phyloP scores from a whole-genome alignment of 2,113 vertebrate species.

The Helogale parvula region DNA sequence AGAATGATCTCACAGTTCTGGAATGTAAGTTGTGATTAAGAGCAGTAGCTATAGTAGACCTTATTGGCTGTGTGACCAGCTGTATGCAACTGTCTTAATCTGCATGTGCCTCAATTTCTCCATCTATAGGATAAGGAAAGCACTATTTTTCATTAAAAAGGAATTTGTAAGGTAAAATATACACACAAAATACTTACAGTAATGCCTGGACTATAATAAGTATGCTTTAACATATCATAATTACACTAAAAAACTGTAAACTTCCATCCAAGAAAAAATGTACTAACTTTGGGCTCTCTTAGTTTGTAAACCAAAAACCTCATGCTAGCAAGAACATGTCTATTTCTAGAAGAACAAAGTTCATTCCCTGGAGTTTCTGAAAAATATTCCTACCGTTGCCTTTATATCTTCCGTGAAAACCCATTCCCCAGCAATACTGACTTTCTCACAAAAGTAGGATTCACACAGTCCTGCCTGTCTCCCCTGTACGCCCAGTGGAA shows the following conservation, averaged over 20 bases:
- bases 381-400: not conserved
- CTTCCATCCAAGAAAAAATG: not conserved
- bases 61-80: not conserved
- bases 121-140: not conserved
- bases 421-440: not conserved
- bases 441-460: not conserved
- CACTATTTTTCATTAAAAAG: not conserved
- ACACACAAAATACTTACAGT: not conserved
- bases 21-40: not conserved
- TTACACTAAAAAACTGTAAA: not conserved
- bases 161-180: not conserved
- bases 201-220: not conserved
- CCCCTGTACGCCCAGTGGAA: fast-evolving
- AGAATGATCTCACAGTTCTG: not conserved
- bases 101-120: not conserved
- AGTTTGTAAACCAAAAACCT: not conserved
- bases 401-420: not conserved
- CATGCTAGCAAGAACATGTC: not conserved
- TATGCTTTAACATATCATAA: not conserved
- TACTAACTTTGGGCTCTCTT: not conserved
- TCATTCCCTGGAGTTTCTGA: not conserved
- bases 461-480: not conserved
- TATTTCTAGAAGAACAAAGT: not conserved
- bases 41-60: not conserved
- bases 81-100: not conserved